Conservation (phyloP, 2,113 vertebrate species). For the Anthoscopus minutus region DNA sequence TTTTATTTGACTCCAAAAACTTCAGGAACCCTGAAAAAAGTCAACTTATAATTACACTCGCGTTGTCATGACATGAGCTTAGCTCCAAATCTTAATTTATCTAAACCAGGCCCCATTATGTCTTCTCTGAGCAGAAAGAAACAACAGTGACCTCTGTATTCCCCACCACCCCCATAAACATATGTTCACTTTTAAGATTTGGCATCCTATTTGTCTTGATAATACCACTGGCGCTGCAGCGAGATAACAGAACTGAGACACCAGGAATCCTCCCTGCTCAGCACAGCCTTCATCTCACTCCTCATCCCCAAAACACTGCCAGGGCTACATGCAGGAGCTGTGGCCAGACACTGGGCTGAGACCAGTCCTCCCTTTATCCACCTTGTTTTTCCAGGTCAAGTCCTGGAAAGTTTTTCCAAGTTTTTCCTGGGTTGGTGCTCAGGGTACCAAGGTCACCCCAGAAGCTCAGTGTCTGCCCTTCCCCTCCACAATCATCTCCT, state of each 20-base stretch:
- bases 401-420: too few species aligned
- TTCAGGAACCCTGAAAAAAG: conserved; percentile 22
- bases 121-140: conserved; percentile 40
- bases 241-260: neutral
- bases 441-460: accelerated
- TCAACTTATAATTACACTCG: conserved; percentile 34
- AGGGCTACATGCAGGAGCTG: accelerated
- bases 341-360: accelerated
- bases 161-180: conserved; percentile 47
- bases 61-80: neutral
- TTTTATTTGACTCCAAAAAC: conserved; percentile 22
- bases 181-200: conserved; percentile 47
- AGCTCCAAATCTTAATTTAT: conserved; percentile 53
- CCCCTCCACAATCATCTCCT: accelerated
- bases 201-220: conserved; percentile 53
- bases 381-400: neutral
- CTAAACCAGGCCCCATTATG: conserved; percentile 43
- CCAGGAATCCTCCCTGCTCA: conserved; percentile 18
- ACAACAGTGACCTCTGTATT: conserved; percentile 41
- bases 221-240: conserved; percentile 19
- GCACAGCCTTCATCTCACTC: neutral
- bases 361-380: neutral
- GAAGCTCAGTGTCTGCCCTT: neutral
- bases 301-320: neutral
- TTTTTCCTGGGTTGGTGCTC: neutral